A percentile compares a stretch with the other conserved stretches of the same genome.
Evolutionary conservation across 1,140 invertebrate species (phyloP).

Genomic region (Drosophila pseudoobscura): DNA sequence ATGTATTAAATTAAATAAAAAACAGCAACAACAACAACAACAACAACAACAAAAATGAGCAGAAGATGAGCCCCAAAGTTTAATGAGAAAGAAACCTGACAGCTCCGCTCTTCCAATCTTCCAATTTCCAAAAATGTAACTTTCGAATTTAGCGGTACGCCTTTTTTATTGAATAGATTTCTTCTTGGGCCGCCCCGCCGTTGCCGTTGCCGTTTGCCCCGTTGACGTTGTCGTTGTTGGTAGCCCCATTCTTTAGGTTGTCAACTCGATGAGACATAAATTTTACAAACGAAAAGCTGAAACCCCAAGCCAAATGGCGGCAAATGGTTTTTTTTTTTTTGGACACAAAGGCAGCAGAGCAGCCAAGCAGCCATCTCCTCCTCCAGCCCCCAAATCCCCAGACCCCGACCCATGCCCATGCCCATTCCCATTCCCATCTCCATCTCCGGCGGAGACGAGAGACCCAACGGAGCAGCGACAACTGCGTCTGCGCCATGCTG

Average conservation of each 20-base stretch:
- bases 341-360: slow-evolving; percentile 65
- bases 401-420: too few relatives aligned
- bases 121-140: slow-evolving; percentile 81
- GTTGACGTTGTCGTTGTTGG: slow-evolving; percentile 41
- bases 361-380: slow-evolving; percentile 4
- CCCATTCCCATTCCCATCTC: slow-evolving; percentile 14
- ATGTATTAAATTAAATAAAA: slow-evolving; percentile 75
- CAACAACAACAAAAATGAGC: slow-evolving; percentile 14
- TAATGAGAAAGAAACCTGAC: slow-evolving; percentile 81
- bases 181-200: slow-evolving; percentile 1
- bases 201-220: slow-evolving; percentile 45
- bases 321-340: slow-evolving; percentile 49
- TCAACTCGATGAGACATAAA: slow-evolving; percentile 82
- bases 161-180: slow-evolving; percentile 74
- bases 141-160: slow-evolving; percentile 81
- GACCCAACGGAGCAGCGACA: slow-evolving; percentile 7
- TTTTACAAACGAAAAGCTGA: slow-evolving; percentile 69
- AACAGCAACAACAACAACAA: slow-evolving; percentile 24
- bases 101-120: slow-evolving; percentile 30
- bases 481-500: slow-evolving; percentile 65
- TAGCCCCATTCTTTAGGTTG: slow-evolving; percentile 76
- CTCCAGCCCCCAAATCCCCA: neutral
- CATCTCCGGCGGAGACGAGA: slow-evolving; percentile 20
- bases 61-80: slow-evolving; percentile 43
- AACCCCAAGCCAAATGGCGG: slow-evolving; percentile 66